Conservation (phyloP, 2,113 vertebrate species). For the Oncorhynchus clarkii region DNA sequence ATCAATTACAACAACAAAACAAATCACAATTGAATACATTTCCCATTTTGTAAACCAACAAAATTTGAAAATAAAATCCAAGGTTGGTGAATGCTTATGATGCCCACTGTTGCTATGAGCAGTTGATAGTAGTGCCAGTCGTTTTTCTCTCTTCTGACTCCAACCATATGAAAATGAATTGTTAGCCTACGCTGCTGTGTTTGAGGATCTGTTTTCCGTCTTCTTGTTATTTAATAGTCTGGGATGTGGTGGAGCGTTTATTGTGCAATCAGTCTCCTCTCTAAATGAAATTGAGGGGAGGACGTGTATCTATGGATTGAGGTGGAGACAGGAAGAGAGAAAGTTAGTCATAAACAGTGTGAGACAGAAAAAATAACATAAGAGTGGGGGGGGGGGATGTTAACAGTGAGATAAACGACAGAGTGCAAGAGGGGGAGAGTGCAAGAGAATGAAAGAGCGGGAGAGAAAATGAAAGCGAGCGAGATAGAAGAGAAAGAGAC, state of each 20-base stretch:
- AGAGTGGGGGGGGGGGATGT: background rate
- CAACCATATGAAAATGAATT: slow-evolving; percentile 15
- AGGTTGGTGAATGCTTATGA: too few species aligned
- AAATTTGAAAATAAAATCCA: too few species aligned
- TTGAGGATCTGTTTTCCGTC: slow-evolving; percentile 27
- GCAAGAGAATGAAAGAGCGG: slow-evolving; percentile 12
- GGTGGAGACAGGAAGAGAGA: background rate
- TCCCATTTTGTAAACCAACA: too few species aligned
- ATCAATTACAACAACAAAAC: too few species aligned
- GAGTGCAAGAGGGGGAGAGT: background rate
- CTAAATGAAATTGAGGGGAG: slow-evolving; percentile 34
- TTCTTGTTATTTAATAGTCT: slow-evolving; percentile 9
- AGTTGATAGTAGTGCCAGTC: slow-evolving; percentile 18
- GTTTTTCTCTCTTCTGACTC: slow-evolving; percentile 13
- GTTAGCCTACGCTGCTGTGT: background rate
- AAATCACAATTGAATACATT: too few species aligned
- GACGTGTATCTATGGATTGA: background rate
- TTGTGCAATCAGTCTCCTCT: slow-evolving; percentile 44
- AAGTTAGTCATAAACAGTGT: background rate
- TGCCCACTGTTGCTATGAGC: background rate
- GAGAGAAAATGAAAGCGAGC: slow-evolving; percentile 14
- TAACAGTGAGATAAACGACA: background rate
- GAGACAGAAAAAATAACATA: background rate
- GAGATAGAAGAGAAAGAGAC: slow-evolving; percentile 13
- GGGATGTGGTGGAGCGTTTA: slow-evolving; percentile 34